Evolutionary conservation across 2,113 vertebrate species (phyloP).

Genomic region (Grammomys dolichurus): DNA sequence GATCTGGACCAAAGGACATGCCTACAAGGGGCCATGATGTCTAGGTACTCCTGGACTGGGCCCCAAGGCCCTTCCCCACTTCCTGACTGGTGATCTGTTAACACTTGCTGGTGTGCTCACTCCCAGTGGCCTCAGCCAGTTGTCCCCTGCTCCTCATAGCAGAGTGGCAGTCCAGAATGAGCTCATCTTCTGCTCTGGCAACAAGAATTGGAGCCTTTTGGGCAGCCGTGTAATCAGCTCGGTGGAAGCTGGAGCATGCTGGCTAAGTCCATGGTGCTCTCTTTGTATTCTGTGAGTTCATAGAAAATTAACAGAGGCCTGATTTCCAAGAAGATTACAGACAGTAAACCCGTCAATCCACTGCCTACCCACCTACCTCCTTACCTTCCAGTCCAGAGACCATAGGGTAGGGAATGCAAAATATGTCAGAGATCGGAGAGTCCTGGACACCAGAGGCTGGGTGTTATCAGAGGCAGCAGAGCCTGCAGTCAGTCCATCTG

Average conservation of each 20-base stretch:
- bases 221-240: slow-evolving; percentile 50
- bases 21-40: not conserved
- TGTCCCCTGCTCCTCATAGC: not conserved
- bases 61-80: not conserved
- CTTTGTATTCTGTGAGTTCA: slow-evolving; percentile 59
- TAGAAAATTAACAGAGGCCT: slow-evolving; percentile 44
- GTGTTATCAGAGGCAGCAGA: not conserved
- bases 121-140: not conserved
- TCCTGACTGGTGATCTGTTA: not conserved
- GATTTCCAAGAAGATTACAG: slow-evolving; percentile 51
- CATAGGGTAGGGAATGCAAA: not conserved
- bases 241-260: slow-evolving; percentile 34
- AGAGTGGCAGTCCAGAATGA: slow-evolving; percentile 1
- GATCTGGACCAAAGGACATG: not conserved
- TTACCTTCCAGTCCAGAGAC: slow-evolving; percentile 5
- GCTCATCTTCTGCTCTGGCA: not conserved
- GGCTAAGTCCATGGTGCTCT: slow-evolving; percentile 35
- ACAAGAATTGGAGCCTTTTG: slow-evolving; percentile 27
- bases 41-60: not conserved
- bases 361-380: not conserved
- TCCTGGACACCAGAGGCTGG: not conserved
- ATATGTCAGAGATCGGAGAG: not conserved
- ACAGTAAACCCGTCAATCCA: not conserved
- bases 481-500: not conserved
- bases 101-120: not conserved